These are phyloP conservation scores for Melolontha melolontha DNA, from an alignment of 2,888 invertebrate species.

Conservation along the genomic window DNA sequence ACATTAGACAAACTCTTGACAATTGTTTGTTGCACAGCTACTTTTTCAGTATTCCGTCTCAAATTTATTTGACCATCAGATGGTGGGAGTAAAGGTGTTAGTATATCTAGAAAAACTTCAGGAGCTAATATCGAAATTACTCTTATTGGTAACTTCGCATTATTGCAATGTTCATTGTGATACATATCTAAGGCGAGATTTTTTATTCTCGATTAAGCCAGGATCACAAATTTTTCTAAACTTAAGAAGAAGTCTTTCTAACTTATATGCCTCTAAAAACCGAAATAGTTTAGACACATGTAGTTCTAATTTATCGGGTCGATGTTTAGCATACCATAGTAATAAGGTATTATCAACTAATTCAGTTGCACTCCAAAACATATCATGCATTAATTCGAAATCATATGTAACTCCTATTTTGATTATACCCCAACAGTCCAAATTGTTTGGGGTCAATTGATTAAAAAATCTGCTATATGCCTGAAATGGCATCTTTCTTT, in stretches of 20 bases:
- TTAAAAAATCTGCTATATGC: conserved; percentile 18
- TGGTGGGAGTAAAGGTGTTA: no score
- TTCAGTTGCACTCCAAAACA: conserved; percentile 1
- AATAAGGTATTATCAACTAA: not conserved
- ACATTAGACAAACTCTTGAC: conserved; percentile 2
- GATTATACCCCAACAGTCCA: not conserved
- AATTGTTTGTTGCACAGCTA: conserved; percentile 14
- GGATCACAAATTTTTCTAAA: not conserved
- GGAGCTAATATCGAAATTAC: not conserved
- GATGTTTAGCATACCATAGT: conserved; percentile 17
- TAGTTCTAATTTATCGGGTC: conserved; percentile 6
- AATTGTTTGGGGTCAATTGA: not conserved
- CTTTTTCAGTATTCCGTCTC: not conserved
- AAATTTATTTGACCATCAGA: no score
- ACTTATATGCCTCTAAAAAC: not conserved
- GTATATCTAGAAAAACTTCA: no score
- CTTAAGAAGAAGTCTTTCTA: not conserved
- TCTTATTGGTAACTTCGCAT: not conserved
- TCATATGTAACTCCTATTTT: not conserved
- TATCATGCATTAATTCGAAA: not conserved
- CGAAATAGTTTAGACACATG: not conserved
- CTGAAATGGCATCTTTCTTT: not conserved
- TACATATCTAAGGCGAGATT: not conserved
- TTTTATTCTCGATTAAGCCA: not conserved
- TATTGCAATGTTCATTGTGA: not conserved